Conservation (phyloP, 2,888 invertebrate species). For the Spodoptera exigua region DNA sequence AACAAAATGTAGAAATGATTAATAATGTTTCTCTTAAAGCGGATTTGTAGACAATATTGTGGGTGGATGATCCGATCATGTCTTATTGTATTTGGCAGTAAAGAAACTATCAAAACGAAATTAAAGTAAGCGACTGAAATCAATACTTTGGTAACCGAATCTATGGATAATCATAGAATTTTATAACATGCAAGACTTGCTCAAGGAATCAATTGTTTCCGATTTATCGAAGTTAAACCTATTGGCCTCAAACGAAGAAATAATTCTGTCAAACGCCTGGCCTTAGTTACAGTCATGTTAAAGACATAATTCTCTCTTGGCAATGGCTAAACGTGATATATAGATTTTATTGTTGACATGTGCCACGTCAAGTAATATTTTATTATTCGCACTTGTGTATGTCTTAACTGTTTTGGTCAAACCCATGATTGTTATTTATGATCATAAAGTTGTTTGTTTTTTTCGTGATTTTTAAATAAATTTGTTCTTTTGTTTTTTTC, state of each 20-base stretch:
- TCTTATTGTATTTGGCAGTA: conserved; percentile 27
- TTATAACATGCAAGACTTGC: background rate
- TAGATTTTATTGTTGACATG: conserved; percentile 18
- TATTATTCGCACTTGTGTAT: conserved; percentile 20
- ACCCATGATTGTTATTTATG: too few species aligned
- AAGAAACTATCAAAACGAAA: conserved; percentile 17
- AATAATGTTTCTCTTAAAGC: conserved; percentile 36
- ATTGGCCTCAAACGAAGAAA: conserved; percentile 29
- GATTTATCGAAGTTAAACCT: conserved; percentile 31
- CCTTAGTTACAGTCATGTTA: conserved; percentile 32
- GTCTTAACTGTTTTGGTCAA: background rate
- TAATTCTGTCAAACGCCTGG: conserved; percentile 40
- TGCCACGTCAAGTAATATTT: conserved; percentile 18
- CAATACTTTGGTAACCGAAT: background rate
- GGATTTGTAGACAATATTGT: conserved; percentile 44
- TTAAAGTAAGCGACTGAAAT: conserved; percentile 1
- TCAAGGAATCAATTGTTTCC: conserved; percentile 26
- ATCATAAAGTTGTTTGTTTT: background rate
- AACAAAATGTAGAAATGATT: conserved; percentile 52
- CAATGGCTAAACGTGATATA: conserved; percentile 36
- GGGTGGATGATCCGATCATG: conserved; percentile 49
- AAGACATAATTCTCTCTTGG: conserved; percentile 39
- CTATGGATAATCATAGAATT: background rate
- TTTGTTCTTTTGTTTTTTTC: too few species aligned
- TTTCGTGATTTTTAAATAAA: background rate